phyloP scores from a whole-genome alignment of 2,888 invertebrate species.

The Argyresthia goedartella region DNA sequence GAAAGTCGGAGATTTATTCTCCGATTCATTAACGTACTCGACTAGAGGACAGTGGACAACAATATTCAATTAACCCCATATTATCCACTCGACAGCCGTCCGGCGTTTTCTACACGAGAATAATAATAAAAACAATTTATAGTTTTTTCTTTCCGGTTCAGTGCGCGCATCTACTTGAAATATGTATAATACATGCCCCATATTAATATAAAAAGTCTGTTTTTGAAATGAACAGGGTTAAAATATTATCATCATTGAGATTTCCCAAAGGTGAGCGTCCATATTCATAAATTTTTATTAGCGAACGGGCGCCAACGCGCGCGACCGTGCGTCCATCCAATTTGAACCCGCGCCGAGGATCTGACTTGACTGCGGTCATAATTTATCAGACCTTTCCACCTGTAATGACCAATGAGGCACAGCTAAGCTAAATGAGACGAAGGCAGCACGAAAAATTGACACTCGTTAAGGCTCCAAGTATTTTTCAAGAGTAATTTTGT shows the following conservation, averaged over 20 bases:
- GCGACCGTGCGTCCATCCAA: conserved; percentile 23
- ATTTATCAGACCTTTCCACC: neutral
- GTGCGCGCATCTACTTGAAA: no score
- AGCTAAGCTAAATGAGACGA: neutral
- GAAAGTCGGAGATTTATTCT: neutral
- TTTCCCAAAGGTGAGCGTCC: conserved; percentile 32
- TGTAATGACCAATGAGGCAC: neutral
- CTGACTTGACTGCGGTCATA: neutral
- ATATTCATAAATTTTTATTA: conserved; percentile 33
- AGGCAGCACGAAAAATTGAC: neutral
- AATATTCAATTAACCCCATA: conserved; percentile 8
- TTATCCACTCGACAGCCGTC: neutral
- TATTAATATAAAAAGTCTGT: conserved; percentile 23
- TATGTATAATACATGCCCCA: no score
- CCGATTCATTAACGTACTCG: neutral
- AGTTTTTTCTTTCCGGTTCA: no score
- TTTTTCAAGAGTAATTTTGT: neutral
- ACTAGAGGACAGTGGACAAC: neutral
- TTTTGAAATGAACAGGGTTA: conserved; percentile 19
- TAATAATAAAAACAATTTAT: no score
- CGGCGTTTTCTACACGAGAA: neutral
- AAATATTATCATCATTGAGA: conserved; percentile 23
- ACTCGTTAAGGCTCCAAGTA: neutral
- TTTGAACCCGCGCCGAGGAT: conserved; percentile 15
- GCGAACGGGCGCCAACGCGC: conserved; percentile 11